Percentiles rank a stretch among this genome's conserved stretches.
phyloP scores from a whole-genome alignment of 2,888 invertebrate genomes.

The Aporophyla nigra region DNA sequence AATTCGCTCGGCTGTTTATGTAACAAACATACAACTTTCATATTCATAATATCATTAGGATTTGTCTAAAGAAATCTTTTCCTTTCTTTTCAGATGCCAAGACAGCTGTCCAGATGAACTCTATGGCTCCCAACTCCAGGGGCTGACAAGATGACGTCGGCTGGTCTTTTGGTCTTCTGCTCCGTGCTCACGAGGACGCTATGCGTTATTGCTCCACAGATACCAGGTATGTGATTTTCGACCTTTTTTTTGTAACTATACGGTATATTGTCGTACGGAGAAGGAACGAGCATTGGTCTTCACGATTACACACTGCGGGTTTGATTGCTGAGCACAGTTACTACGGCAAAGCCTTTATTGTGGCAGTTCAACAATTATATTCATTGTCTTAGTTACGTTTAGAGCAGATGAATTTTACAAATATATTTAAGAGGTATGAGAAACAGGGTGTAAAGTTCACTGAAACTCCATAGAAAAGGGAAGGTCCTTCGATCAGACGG shows the following conservation, averaged over 20 bases:
- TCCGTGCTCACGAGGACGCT: slow-evolving; percentile 84
- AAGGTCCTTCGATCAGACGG: too few relatives aligned
- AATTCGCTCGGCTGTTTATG: too few relatives aligned
- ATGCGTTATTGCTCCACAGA: slow-evolving; percentile 87
- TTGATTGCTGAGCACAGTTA: neutral
- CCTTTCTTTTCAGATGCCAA: slow-evolving; percentile 74
- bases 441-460: too few relatives aligned
- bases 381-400: neutral
- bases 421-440: too few relatives aligned
- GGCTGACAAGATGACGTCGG: slow-evolving; percentile 86
- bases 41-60: too few relatives aligned
- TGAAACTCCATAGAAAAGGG: too few relatives aligned
- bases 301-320: neutral
- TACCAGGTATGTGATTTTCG: slow-evolving; percentile 77
- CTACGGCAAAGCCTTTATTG: neutral
- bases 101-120: slow-evolving; percentile 80
- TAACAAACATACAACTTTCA: too few relatives aligned
- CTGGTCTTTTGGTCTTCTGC: slow-evolving; percentile 85
- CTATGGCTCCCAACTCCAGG: slow-evolving; percentile 80
- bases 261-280: neutral
- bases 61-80: too few relatives aligned
- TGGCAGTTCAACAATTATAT: neutral
- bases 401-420: neutral
- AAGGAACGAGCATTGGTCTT: neutral
- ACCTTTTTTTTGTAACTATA: neutral